Conservation (phyloP, 2,113 vertebrate genomes). For the Centrocercus urophasianus region DNA sequence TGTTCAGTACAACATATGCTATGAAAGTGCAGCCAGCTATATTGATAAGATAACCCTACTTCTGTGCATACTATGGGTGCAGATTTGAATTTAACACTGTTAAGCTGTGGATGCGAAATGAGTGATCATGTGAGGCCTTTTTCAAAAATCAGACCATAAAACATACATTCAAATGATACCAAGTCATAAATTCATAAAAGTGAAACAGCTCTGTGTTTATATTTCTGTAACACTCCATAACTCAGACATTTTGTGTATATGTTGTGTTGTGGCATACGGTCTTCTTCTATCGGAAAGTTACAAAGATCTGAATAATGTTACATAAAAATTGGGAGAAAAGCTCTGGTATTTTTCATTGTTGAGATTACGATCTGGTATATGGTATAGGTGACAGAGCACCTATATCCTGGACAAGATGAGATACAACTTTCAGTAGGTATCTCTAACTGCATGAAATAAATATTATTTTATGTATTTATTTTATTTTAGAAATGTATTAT, state of each 20-base stretch:
- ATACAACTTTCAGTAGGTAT: conserved; percentile 31
- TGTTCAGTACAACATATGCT: conserved; percentile 43
- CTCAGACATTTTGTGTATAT: conserved; percentile 26
- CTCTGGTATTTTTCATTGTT: conserved; percentile 49
- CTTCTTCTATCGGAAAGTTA: conserved; percentile 36
- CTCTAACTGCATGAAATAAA: conserved; percentile 31
- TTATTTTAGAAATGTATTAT: conserved; percentile 47
- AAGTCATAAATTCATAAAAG: conserved; percentile 54
- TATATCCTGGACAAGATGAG: conserved; percentile 40
- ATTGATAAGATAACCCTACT: conserved; percentile 41
- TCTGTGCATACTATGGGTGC: neutral
- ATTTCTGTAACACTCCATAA: conserved; percentile 49
- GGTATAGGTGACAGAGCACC: conserved; percentile 43
- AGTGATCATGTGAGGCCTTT: conserved; percentile 23
- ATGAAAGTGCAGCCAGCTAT: conserved; percentile 30
- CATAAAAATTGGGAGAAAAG: conserved; percentile 43
- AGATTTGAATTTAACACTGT: conserved; percentile 51
- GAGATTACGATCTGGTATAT: neutral
- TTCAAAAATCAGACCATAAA: conserved; percentile 36
- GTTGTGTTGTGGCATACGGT: conserved; percentile 46
- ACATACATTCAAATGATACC: conserved; percentile 31
- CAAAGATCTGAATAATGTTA: conserved; percentile 48
- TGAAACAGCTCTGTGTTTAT: conserved; percentile 43
- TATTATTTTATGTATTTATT: conserved; percentile 49
- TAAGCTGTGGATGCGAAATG: conserved; percentile 36